These are phyloP conservation scores for Scaptodrosophila latifasciaeformis DNA, from an alignment of 2,888 invertebrate genomes.

Conservation along the genomic window DNA sequence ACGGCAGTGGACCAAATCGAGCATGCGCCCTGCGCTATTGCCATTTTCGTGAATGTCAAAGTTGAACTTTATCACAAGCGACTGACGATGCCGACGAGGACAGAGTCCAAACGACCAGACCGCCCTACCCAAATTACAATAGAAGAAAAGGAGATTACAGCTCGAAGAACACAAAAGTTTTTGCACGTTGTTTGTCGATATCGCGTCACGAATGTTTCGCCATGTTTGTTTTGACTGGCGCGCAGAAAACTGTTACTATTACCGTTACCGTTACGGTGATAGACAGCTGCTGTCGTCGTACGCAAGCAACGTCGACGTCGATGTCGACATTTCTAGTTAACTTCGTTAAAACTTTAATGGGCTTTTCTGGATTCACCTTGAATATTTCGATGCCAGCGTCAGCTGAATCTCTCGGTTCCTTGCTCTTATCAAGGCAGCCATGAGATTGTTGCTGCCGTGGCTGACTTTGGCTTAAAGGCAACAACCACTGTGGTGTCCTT, in stretches of 20 bases:
- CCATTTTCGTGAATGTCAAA: conserved; percentile 49
- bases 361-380: background rate
- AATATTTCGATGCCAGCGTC: background rate
- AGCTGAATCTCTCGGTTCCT: no score
- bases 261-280: conserved; percentile 4
- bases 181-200: no score
- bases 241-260: no score
- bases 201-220: conserved; percentile 25
- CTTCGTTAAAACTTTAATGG: background rate
- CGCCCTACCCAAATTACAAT: conserved; percentile 2
- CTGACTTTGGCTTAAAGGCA: no score
- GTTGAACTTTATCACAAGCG: conserved; percentile 42
- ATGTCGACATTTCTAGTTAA: background rate
- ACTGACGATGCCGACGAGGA: background rate
- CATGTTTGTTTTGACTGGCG: conserved; percentile 30
- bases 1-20: conserved; percentile 8
- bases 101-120: background rate
- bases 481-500: no score
- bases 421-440: no score
- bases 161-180: conserved; percentile 21
- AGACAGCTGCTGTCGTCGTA: no score
- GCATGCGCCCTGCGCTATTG: conserved; percentile 46
- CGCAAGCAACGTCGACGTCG: background rate
- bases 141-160: conserved; percentile 17
- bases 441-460: no score